Percentiles rank a stretch among this genome's conserved stretches.
Evolutionary conservation across 2,888 invertebrate species (phyloP).

Genomic region (Allophyes oxyacanthae): DNA sequence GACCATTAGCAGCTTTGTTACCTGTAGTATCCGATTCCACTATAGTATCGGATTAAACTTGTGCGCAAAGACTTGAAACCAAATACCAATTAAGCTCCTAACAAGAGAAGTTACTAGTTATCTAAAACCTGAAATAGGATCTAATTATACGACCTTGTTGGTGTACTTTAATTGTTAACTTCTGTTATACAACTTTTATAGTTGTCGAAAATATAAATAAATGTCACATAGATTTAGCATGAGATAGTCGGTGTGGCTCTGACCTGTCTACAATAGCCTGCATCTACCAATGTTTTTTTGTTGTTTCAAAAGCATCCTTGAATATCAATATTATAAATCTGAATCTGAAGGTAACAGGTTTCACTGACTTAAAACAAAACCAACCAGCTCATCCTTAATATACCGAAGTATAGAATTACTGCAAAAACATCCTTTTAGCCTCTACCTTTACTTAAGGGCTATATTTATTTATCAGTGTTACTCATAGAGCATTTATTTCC

Average conservation of each 20-base stretch:
- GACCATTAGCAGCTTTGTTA: conserved; percentile 26
- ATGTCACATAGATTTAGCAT: too few relatives aligned
- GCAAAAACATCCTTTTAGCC: neutral
- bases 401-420: neutral
- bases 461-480: conserved; percentile 1
- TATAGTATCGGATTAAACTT: conserved; percentile 32
- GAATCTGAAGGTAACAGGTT: too few relatives aligned
- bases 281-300: neutral
- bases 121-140: conserved; percentile 25
- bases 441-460: neutral
- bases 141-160: conserved; percentile 6
- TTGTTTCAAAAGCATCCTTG: neutral
- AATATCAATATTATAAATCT: neutral
- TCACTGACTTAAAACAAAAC: neutral
- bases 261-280: neutral
- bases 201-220: too few relatives aligned
- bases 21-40: conserved; percentile 35
- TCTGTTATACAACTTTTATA: too few relatives aligned
- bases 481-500: conserved; percentile 56
- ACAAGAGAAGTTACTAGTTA: conserved; percentile 33
- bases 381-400: neutral
- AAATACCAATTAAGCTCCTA: conserved; percentile 42
- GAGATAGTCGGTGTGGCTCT: neutral
- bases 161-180: neutral
- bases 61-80: conserved; percentile 40